Conservation (phyloP, 2,113 vertebrate species). For the Arvicanthis niloticus region DNA sequence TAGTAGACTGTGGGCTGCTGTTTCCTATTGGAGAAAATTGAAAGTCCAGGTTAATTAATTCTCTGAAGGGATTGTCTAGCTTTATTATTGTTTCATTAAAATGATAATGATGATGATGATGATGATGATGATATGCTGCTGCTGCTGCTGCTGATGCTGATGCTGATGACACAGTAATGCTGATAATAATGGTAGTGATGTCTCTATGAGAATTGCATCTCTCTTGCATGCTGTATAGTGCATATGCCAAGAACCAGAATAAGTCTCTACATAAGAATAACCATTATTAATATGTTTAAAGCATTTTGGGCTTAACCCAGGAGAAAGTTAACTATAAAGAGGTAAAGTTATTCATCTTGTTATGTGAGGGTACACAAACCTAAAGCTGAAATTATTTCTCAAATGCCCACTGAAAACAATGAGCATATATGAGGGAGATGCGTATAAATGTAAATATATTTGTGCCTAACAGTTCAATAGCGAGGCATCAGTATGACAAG, state of each 20-base stretch:
- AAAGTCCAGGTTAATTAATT: not conserved
- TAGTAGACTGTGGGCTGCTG: not conserved
- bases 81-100: conserved; percentile 4
- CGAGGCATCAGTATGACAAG: not conserved
- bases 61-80: not conserved
- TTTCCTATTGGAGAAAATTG: not conserved
- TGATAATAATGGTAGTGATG: not conserved
- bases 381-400: not conserved
- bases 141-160: not conserved
- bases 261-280: not conserved
- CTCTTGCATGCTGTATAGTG: not conserved
- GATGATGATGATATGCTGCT: not conserved
- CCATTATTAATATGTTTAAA: not conserved
- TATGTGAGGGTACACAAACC: not conserved
- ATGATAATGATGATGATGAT: not conserved
- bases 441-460: not conserved
- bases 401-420: not conserved
- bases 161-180: not conserved
- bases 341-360: not conserved
- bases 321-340: not conserved
- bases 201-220: not conserved
- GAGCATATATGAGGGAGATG: not conserved
- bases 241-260: not conserved
- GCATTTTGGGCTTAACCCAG: not conserved
- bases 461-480: not conserved